Base-by-base conservation (phyloP, 1,140 invertebrate genomes). In the Drosophila bifasciata region DNA sequence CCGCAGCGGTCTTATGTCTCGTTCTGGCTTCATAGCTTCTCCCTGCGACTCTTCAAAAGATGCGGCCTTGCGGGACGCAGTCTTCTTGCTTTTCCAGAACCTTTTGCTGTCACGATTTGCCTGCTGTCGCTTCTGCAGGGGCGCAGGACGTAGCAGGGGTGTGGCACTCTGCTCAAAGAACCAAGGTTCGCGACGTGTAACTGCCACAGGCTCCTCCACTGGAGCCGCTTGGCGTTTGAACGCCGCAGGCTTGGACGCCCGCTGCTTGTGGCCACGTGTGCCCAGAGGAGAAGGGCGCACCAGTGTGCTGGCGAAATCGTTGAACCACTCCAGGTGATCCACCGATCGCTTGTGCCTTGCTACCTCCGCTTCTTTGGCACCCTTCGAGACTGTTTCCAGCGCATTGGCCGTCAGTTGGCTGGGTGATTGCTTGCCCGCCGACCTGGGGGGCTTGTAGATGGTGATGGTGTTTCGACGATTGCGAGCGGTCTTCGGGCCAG, bases 301-400 rank as follows among this genome's bases (percentile, higher is more conserved):
- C 46, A 91, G 15, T 3, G 66, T 74, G 41, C 74, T 55, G 9
- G 83, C 72, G 17, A 91, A 89, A 43, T 91, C 90, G 50, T 72
- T 91, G 15, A 91, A 91, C 90, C 90, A 91, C 23, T 90, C 83
- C 40, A 90, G 21, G 17, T 85, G 76, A 6, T 85, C 81, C 1
- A 88, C 69, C 0, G 85, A 80, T 11, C 89, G 67, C 32, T 91
- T 91, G 15, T 64, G 51, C 15, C 76, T 76, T 2, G 28, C 32
- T 0, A 48, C 5, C n/a, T 86, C 53, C 1, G 66, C 64, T 21
- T 69, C 51, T 43, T 89, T 64, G 13, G 15, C 25, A 3, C 15
- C 11, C 1, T 9, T 19, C 1, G 67, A 44, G 40, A 13, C 43
- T 0, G 50, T 19, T 5, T 61, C 55, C 17, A 89, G 8, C 8